These are phyloP conservation scores for Apomyelois bistriatella DNA, from an alignment of 2,888 invertebrate genomes.

Conservation along the genomic window DNA sequence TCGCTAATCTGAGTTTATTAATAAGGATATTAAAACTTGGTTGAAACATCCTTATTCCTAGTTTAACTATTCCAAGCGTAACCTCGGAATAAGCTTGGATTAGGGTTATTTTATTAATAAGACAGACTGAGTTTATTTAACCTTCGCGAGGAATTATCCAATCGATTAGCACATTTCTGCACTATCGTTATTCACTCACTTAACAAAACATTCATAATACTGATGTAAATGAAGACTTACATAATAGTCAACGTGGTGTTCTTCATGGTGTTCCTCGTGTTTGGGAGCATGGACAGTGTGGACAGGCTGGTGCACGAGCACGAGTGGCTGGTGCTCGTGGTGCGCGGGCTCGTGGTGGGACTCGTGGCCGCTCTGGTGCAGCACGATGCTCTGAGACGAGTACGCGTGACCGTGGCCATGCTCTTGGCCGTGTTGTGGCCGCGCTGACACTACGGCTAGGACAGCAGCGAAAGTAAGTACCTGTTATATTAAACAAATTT, in stretches of 20 bases:
- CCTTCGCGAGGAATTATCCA: too few species aligned
- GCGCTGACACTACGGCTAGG: constrained; percentile 23
- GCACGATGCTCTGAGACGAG: constrained; percentile 27
- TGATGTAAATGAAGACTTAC: too few species aligned
- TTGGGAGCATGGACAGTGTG: constrained; percentile 19
- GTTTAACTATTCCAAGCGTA: too few species aligned
- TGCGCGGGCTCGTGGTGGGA: constrained; percentile 18
- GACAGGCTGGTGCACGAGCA: constrained; percentile 15
- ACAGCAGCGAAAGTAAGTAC: constrained; percentile 26
- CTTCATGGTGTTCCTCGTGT: constrained; percentile 26
- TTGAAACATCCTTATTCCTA: too few species aligned
- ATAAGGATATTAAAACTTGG: too few species aligned
- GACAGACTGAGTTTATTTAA: too few species aligned
- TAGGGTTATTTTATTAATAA: too few species aligned
- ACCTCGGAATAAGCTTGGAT: too few species aligned
- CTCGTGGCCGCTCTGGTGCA: constrained; percentile 18
- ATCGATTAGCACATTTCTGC: too few species aligned
- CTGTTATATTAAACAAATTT: constrained; percentile 20
- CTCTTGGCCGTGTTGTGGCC: constrained; percentile 19
- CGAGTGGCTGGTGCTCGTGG: constrained; percentile 30
- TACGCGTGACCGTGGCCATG: constrained; percentile 32
- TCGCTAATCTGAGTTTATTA: too few species aligned
- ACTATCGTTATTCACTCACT: too few species aligned
- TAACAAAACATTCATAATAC: too few species aligned
- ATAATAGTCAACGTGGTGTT: constrained; percentile 35